Evolutionary conservation across 2,113 vertebrate genomes (phyloP).

Genomic region (Ahaetulla prasina): DNA sequence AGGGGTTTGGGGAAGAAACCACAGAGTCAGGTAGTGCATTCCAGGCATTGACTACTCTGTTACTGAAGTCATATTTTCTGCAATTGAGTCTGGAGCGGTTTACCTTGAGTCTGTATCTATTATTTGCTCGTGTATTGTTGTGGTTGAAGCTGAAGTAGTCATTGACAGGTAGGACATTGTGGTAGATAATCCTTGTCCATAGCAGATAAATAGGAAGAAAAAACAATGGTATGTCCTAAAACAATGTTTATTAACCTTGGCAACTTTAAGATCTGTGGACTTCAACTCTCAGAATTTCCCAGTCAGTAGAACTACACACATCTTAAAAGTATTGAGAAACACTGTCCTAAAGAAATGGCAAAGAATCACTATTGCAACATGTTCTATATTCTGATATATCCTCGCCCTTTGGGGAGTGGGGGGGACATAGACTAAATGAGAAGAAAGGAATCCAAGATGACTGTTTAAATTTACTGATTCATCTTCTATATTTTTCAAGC

Average conservation of each 20-base stretch:
- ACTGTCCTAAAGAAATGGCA: neutral
- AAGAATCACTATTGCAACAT: neutral
- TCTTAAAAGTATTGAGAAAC: neutral
- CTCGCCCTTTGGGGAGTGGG: neutral
- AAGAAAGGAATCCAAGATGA: neutral
- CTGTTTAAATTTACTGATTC: neutral
- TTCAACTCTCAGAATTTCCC: neutral
- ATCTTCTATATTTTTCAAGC: neutral
- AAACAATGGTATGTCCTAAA: neutral
- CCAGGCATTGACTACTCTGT: no score
- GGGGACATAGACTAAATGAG: neutral
- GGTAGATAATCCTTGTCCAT: no score
- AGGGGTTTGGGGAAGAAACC: no score
- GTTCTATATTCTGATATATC: neutral
- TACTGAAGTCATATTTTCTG: no score
- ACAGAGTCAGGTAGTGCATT: no score
- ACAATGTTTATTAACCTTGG: neutral
- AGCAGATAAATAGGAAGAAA: neutral
- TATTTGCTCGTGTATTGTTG: no score
- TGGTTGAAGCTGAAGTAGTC: no score
- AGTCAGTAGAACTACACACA: neutral
- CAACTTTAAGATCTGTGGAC: neutral
- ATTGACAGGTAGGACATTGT: no score
- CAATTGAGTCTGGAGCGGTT: no score
- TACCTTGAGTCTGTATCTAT: no score